These are phyloP conservation scores for Agelaius phoeniceus DNA, from an alignment of 2,113 vertebrate genomes.

Conservation along the genomic window DNA sequence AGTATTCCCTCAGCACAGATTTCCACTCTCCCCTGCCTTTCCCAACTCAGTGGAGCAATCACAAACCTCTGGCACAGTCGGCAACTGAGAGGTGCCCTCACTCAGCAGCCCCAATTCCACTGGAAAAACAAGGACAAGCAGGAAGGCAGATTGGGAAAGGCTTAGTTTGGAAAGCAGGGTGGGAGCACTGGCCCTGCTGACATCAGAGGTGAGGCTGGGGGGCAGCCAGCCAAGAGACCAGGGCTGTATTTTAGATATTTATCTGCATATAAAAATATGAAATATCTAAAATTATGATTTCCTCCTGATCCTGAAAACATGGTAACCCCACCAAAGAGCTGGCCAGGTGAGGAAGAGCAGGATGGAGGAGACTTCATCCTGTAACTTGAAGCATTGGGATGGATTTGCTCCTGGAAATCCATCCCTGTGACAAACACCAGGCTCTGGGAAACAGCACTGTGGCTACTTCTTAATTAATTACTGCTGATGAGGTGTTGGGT, in stretches of 20 bases:
- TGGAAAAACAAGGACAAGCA: not conserved
- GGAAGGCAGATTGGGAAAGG: not conserved
- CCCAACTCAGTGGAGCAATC: not conserved
- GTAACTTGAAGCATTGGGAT: accelerated
- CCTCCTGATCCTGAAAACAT: accelerated
- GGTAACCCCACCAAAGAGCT: not conserved
- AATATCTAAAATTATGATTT: not conserved
- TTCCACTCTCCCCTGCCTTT: not conserved
- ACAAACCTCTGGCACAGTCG: not conserved
- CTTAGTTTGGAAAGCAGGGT: not conserved
- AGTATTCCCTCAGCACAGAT: not conserved
- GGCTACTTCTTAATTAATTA: not conserved
- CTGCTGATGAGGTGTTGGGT: not conserved
- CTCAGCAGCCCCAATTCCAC: not conserved
- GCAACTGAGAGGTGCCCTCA: not conserved
- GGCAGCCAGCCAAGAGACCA: accelerated
- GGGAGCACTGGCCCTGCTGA: not conserved
- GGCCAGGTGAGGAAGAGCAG: not conserved
- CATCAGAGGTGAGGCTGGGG: not conserved
- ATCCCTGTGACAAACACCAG: not conserved
- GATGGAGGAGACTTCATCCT: not conserved
- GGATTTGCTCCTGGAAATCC: not conserved
- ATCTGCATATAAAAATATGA: not conserved
- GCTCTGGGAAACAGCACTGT: not conserved
- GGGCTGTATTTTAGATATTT: not conserved